Percentiles rank a stretch among this genome's conserved stretches.
Evolutionary conservation across 2,888 invertebrate genomes (phyloP).

Genomic region (Chrysopilus asiliformis): DNA sequence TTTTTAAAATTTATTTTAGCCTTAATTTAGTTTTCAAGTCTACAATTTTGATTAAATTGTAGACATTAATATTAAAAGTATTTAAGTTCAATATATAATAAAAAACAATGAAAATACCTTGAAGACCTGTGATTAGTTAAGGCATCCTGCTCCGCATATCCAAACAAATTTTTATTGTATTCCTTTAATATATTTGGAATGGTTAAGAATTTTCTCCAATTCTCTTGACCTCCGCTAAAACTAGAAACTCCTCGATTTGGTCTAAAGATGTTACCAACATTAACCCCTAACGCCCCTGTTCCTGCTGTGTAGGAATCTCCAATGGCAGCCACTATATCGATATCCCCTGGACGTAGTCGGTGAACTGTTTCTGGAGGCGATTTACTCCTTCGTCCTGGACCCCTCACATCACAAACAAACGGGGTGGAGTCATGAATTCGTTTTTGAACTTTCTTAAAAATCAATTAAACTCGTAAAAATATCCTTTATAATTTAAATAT

Average conservation of each 20-base stretch:
- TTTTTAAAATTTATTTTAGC: too few relatives aligned
- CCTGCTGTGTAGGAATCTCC: slow-evolving; percentile 50
- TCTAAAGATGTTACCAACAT: slow-evolving; percentile 29
- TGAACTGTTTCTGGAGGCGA: slow-evolving; percentile 41
- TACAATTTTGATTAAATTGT: too few relatives aligned
- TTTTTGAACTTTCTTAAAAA: slow-evolving; percentile 28
- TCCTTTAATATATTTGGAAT: slow-evolving; percentile 47
- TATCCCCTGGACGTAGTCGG: slow-evolving; percentile 45
- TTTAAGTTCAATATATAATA: too few relatives aligned
- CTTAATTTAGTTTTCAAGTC: too few relatives aligned
- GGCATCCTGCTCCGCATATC: slow-evolving; percentile 43
- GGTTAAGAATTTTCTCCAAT: slow-evolving; percentile 42
- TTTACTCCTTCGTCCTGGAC: slow-evolving; percentile 30
- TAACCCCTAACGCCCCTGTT: slow-evolving; percentile 38
- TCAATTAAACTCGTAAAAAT: neutral
- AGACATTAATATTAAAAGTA: too few relatives aligned
- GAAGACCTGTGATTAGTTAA: slow-evolving; percentile 34
- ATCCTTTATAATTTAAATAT: too few relatives aligned
- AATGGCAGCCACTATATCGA: slow-evolving; percentile 44
- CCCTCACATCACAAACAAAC: slow-evolving; percentile 30
- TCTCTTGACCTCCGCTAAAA: slow-evolving; percentile 40
- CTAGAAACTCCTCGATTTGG: slow-evolving; percentile 40
- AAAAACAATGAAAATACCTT: too few relatives aligned
- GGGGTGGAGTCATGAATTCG: slow-evolving; percentile 22
- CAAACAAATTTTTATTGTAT: slow-evolving; percentile 49